phyloP scores from a whole-genome alignment of 2,113 vertebrate genomes.

The Cnemophilus loriae region DNA sequence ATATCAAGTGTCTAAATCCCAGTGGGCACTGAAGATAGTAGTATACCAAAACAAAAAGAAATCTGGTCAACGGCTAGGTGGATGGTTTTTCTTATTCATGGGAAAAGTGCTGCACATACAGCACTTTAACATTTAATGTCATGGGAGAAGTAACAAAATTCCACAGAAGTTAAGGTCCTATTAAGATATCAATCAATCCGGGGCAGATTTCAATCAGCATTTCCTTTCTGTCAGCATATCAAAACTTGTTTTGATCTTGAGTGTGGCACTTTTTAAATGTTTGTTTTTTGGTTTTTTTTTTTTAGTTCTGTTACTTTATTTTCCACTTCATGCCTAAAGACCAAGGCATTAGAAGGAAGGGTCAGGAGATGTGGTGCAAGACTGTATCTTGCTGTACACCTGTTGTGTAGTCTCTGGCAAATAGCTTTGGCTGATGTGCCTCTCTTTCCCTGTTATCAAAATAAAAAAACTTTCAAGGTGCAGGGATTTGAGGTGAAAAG shows the following conservation, averaged over 20 bases:
- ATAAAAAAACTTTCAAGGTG: not conserved
- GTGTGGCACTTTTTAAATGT: not conserved
- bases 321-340: not conserved
- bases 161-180: not conserved
- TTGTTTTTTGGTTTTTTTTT: no score
- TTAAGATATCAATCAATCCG: not conserved
- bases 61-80: not conserved
- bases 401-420: not conserved
- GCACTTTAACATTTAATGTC: not conserved
- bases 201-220: not conserved
- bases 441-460: not conserved
- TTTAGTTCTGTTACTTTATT: not conserved
- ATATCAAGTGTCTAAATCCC: not conserved
- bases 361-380: not conserved
- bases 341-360: not conserved
- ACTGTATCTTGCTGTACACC: not conserved
- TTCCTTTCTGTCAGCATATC: not conserved
- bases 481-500: not conserved
- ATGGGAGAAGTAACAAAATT: not conserved
- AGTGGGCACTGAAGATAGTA: not conserved
- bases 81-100: not conserved
- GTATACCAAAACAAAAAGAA: not conserved
- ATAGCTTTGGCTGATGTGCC: not conserved
- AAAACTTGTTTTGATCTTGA: constrained; percentile 5
- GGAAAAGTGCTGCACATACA: not conserved